phyloP scores from a whole-genome alignment of 1,140 invertebrate genomes.

The Amyelois transitella region DNA sequence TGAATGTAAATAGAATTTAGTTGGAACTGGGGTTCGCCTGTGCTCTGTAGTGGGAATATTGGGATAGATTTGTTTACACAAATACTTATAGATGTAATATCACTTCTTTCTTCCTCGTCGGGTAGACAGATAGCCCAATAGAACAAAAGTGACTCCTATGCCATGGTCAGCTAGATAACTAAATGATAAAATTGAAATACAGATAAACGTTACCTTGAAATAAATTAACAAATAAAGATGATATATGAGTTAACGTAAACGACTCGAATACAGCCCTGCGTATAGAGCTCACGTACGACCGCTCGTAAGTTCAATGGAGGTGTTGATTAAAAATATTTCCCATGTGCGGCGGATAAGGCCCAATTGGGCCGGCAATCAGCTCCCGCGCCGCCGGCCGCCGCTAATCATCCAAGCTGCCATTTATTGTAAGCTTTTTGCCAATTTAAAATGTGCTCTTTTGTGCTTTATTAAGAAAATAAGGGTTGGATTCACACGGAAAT shows the following conservation, averaged over 20 bases:
- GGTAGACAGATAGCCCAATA: too few relatives aligned
- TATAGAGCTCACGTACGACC: constrained; percentile 68
- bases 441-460: neutral
- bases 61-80: too few relatives aligned
- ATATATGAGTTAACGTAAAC: neutral
- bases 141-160: too few relatives aligned
- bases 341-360: constrained; percentile 71
- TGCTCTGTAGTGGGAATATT: too few relatives aligned
- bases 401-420: constrained; percentile 59
- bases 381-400: constrained; percentile 47
- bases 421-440: constrained; percentile 20
- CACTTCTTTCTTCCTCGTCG: too few relatives aligned
- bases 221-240: neutral
- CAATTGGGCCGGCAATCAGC: constrained; percentile 71
- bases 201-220: neutral
- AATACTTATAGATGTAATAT: too few relatives aligned
- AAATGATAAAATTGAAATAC: too few relatives aligned
- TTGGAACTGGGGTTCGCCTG: neutral
- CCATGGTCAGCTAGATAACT: too few relatives aligned
- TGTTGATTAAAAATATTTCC: constrained; percentile 75
- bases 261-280: constrained; percentile 43
- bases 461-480: neutral
- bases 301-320: constrained; percentile 74
- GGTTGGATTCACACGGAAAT: too few relatives aligned
- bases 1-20: neutral